Evolutionary conservation across 2,797 vertebrate species (phyloP), one percentile per base, ranked within the genome.

Genomic region (Siniperca undulata): DNA sequence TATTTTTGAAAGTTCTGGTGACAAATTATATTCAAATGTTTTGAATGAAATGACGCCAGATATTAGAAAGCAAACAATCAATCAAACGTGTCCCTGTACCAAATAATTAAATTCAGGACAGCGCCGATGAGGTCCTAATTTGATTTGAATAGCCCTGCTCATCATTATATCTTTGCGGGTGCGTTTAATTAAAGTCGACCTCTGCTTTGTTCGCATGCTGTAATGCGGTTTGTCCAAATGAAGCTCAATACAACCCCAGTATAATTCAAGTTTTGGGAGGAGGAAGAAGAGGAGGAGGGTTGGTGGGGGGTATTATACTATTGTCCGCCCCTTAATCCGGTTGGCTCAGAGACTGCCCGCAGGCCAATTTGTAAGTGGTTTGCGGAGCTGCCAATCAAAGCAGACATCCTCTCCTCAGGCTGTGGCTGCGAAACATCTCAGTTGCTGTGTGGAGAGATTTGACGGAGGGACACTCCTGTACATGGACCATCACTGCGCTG

Each of bases 361-460:
- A 93, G 90, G 91, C 90, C 87, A 89, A 79, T 88, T 88, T 88
- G 89, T 93, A 89, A 95, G 90, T 96, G 95, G 96, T 90, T 92
- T 77, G 80, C 83, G 77, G 81, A 87, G 90, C 94, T 95, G 96
- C 93, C 96, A 95, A 94, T 96, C 96, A 95, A 76, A 86, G 83
- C 83, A 86, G 89, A 93, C 94, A 53, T 95, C 94, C 92, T 94
- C 94, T 94, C 91, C 87, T 93, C 89, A 90, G 92, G 94, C 95
- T 89, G 94, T 89, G 92, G 90, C 94, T 83, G 74, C 78, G 88
- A 78, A 93, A 90, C 93, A 86, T 92, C 93, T 95, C 95, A 95
- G 95, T 96, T 91, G 95, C 95, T 82, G 95, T 92, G 95, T 94
- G 94, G 94, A 95, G 95, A 89, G 95, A 96, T 95, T 94, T 95